Evolutionary conservation across 2,888 invertebrate species (phyloP), one percentile per base, ranked within the genome.

Genomic region (Unio delphinus): DNA sequence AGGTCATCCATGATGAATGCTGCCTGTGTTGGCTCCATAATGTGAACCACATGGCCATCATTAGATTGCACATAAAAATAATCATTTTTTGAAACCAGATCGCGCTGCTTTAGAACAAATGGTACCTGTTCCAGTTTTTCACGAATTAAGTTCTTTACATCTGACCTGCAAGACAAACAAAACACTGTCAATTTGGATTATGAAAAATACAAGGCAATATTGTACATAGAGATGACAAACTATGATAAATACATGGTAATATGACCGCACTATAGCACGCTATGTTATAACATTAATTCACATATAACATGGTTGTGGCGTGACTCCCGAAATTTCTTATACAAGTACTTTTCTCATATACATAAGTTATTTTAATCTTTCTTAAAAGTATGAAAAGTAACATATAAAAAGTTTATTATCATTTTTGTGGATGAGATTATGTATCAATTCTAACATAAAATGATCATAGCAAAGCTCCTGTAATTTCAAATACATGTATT

Each of bases 121-220:
- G 96, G 96, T 86, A 95, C 94, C 65, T 93, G 92, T 88, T 95
- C 95, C 85, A 93, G 93, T 17, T 94, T 93, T 84, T 95, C 94
- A 85, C 95, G 94, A 74, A 96, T 93, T 1, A 94, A 93, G 76
- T 94, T 93, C 58, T 94, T 94, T 84, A 94, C 94, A 83, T 96
- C 95, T 0, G 94, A 93, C 92, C 92, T 94, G 72, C 45, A 78
- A 69, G 11, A 26, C 56, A 58, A 66, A 20, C 34, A 63, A 30
- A 20, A 58, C 56, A 61, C 3, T 8, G 8, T 26, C 8, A 8
- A 20, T n/a, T 26, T 61, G 62, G 18, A 30, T 30, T 20, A 61
- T n/a, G 11, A 30, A 23, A 30, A 28, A 23, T 23, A 4, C 15
- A 23, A 7, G 55, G 45, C 2, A 63, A 63, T 34, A 23, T 11